Base-by-base conservation (phyloP, 2,888 invertebrate genomes). In the Cloeon dipterum region DNA sequence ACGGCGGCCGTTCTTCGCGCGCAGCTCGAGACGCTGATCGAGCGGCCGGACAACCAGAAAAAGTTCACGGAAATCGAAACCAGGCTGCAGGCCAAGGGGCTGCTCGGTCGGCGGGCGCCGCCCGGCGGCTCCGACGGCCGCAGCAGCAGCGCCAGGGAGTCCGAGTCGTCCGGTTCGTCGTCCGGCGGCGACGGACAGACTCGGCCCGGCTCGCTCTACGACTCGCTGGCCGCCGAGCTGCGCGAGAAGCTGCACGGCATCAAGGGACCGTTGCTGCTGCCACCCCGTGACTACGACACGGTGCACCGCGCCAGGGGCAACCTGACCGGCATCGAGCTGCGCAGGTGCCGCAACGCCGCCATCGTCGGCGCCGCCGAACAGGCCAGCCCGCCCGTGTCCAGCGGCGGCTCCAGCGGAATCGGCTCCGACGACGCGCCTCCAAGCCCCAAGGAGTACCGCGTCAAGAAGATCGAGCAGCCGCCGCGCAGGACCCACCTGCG, bases 261-360 rank as follows among this genome's bases (percentile, higher is more conserved):
- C 42, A 54, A 56, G 40, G 70, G 67, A 5, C 89, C 89, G 1
- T 70, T 93, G 37, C 64, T 93, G 17, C 61, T 93, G 42, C 93
- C 93, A 0, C 91, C 93, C 0, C 66, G 86, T 20, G 93, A 93
- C 57, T 93, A 93, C 61, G 91, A 93, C 57, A 89, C 89, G 2
- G 78, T 86, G 3, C 81, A 82, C 52, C 66, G 81, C 37, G 74
- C 67, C 41, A 66, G 75, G 42, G 81, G 81, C 5, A 77, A 79
- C 51, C 55, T 79, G 35, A 66, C 70, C n/a, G 74, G 72, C 20
- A 74, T 75, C 46, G 76, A 77, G 49, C 54, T 68, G 42, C 55
- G 74, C 34, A 60, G 76, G 23, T 76, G 76, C 49, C 58, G 75
- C 35, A 77, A 75, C 50, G 67, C 72, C 49, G 74, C 69, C 46